Evolutionary conservation across 2,113 vertebrate species (phyloP), one percentile per base, ranked within the genome.

Genomic region (Saguinus imperator): DNA sequence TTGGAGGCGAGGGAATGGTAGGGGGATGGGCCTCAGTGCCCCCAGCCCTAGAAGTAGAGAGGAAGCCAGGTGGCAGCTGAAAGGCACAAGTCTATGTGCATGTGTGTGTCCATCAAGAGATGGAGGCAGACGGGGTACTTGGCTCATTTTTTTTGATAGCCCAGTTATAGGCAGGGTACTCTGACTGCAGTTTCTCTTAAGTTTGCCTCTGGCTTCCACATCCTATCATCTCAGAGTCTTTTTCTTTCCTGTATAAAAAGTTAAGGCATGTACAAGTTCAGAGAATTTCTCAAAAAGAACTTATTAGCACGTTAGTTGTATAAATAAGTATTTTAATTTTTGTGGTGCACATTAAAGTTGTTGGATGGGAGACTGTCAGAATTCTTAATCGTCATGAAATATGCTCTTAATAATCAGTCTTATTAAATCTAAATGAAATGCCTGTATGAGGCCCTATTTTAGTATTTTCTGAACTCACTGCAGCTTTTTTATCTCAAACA

Each of bases 291-390:
- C 97, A 87, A 95, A 94, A 92, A 87, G 95, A 96, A 95, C 70
- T 97, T 97, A 97, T 84, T 98, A 96, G 96, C 88, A 84, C 85
- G 87, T 96, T 96, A 89, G 95, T 97, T 95, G 88, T 97, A 98
- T 98, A 98, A 98, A 98, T 97, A 98, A 97, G 97, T 98, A 98
- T 97, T 97, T 97, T 97, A 97, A 98, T 98, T 97, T 98, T 98
- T 97, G 98, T 95, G 95, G 93, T 13, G 73, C 95, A 86, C 96
- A 97, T 98, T 98, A 97, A 98, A 97, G 87, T 97, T 96, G 94
- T 95, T 96, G 90, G 97, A 96, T 92, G 73, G 95, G 96, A 96
- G 96, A 93, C 58, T 96, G 93, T 98, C 97, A 96, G 96, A 95
- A 95, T 98, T 96, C 95, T 91, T 97, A 95, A 96, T 97, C 55